Evolutionary conservation across 1,140 invertebrate species (phyloP).

Genomic region (Ctenoplectra terminalis): DNA sequence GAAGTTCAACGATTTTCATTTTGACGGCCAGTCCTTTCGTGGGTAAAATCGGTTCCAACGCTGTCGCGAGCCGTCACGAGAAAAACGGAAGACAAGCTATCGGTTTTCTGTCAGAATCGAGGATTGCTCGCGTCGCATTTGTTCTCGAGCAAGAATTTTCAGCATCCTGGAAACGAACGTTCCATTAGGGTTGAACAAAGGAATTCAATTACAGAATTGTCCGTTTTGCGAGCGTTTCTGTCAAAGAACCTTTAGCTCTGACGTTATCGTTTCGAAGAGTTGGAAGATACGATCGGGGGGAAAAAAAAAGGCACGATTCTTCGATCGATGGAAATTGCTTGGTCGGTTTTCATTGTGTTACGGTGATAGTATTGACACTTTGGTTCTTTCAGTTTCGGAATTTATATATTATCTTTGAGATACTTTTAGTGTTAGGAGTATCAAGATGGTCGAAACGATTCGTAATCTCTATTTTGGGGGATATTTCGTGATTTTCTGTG

Average conservation of each 20-base stretch:
- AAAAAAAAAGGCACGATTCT: not conserved
- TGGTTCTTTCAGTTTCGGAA: too few relatives aligned
- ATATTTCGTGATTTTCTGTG: too few relatives aligned
- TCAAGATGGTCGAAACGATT: too few relatives aligned
- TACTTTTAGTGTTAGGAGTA: too few relatives aligned
- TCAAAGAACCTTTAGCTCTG: not conserved
- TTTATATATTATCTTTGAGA: too few relatives aligned
- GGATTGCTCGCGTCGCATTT: not conserved
- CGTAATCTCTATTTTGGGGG: too few relatives aligned
- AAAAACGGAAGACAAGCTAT: conserved; percentile 42
- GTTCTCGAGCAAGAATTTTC: not conserved
- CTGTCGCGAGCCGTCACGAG: not conserved
- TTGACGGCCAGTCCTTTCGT: not conserved
- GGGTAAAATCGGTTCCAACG: not conserved
- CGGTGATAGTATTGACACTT: too few relatives aligned
- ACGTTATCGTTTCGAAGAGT: not conserved
- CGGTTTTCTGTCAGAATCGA: conserved; percentile 42
- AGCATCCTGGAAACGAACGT: not conserved
- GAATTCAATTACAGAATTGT: conserved; percentile 27
- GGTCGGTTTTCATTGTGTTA: not conserved
- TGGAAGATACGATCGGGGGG: not conserved
- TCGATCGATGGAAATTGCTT: too few relatives aligned
- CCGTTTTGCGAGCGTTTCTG: not conserved
- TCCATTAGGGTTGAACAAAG: not conserved
- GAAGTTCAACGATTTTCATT: conserved; percentile 42